Evolutionary conservation across 1,140 invertebrate species (phyloP), one percentile per base, ranked within the genome.

Genomic region (Acromyrmex charruanus): DNA sequence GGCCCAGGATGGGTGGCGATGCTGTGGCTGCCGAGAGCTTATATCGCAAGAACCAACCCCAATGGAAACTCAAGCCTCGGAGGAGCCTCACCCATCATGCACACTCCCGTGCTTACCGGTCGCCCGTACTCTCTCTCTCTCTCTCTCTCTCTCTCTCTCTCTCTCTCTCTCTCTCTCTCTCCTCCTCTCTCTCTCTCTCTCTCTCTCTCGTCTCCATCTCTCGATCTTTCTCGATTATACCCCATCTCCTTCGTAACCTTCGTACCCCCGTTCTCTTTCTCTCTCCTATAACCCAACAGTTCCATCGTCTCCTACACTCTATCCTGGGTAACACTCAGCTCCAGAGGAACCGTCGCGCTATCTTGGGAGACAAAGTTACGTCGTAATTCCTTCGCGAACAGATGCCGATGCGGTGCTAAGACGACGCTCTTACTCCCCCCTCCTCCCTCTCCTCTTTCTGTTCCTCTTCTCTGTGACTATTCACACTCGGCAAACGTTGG

Each of bases 341-440:
- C 80, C 93, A 92, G 91, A 94, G 89, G 89, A 92, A 91, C 88
- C 92, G 92, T 91, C 93, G 91, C 93, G 93, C 94, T 94, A 94
- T 95, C 94, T 95, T 94, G 92, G 88, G 88, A 94, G 94, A 94
- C 94, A 94, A 95, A 95, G 93, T 95, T 95, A 94, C 93, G 93
- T 95, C 94, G 94, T 95, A 95, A 95, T 95, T 95, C 94, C 94
- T 93, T 95, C 94, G 93, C 90, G 94, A 95, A 94, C 94, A 95
- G 94, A 95, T 95, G 94, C 94, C 94, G 93, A 95, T 95, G 93
- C 89, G 88, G 92, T 71, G 81, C 91, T 94, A 94, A 95, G 93
- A 94, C 94, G 92, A 81, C 58, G 59, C 59, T 53, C 89, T 61
- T 71, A 69, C 85, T 86, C 16, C 61, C 44, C 39, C 31, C 12